Evolutionary conservation across 2,113 vertebrate species (phyloP), one percentile per base, ranked within the genome.

Genomic region (Perca fluviatilis): DNA sequence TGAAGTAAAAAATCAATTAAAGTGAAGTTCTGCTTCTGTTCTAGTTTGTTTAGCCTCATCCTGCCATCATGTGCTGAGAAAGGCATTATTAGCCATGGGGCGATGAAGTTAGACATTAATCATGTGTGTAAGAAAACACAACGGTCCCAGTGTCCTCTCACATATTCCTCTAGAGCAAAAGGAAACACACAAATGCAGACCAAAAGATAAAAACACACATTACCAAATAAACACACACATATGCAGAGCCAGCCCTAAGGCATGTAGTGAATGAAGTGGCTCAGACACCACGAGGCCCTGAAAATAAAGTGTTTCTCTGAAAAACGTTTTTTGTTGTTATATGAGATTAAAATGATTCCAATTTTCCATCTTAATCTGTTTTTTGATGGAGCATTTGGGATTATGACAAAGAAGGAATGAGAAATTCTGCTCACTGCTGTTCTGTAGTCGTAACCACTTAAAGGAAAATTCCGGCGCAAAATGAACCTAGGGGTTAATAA

Each of bases 41-140:
- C 33, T 19, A 40, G 58, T 82, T 80, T 83, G 15, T 78, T 86
- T 62, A 57, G 60, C 63, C 27, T 64, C 57, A 54, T 78, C 56
- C 43, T 14, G 51, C 40, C 49, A 64, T 89, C 86, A 82, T 89
- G 80, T 86, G 80, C 76, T 53, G 46, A 64, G 40, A 63, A 61
- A 63, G 47, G 43, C 63, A 54, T 36, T 36, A 71, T 50, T 51
- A 49, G 77, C 80, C 69, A 21, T 1, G 25, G 80, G 78, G 80
- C 21, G 6, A 58, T 9, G 69, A 54, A 30, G 64, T 81, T 72
- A 49, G 47, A 76, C 56, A 83, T 72, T 19, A 60, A 85, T 87
- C 86, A 76, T 77, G 82, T 78, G 83, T 51, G n/a, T 49, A 25
- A 49, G 18, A 19, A 51, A 25, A 56, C 36, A 87, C 77, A 88